These are phyloP conservation scores for Lepus europaeus DNA, from an alignment of 2,113 vertebrate species.

Conservation along the genomic window DNA sequence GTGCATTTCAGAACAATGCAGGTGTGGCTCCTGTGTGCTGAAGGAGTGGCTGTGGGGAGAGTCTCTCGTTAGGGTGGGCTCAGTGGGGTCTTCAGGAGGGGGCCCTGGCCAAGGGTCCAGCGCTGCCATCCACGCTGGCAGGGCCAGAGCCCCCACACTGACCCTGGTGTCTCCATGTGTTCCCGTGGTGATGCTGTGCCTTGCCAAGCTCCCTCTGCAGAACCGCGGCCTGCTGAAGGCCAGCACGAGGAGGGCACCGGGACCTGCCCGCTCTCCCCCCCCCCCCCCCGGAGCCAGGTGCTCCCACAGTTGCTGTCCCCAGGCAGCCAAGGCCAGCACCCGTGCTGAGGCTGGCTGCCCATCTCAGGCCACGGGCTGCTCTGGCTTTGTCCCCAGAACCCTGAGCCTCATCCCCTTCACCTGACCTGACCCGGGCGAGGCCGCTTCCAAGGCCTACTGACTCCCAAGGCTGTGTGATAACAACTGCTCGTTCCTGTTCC, in stretches of 20 bases:
- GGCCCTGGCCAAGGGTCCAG: neutral
- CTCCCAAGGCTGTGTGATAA: neutral
- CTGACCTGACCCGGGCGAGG: neutral
- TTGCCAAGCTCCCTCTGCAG: neutral
- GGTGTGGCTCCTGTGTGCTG: rapidly evolving
- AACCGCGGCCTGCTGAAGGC: neutral
- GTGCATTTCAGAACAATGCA: neutral
- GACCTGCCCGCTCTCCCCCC: neutral
- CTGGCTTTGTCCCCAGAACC: neutral
- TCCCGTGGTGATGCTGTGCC: neutral
- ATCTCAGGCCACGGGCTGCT: neutral
- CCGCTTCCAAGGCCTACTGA: neutral
- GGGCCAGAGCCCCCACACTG: neutral
- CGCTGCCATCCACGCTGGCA: rapidly evolving
- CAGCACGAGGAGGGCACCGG: no score
- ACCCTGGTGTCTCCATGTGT: neutral
- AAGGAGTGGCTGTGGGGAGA: rapidly evolving
- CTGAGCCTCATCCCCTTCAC: neutral
- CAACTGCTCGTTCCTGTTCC: neutral
- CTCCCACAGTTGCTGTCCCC: rapidly evolving
- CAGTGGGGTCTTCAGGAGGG: neutral
- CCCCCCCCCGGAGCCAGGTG: no score
- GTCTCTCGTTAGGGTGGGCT: neutral
- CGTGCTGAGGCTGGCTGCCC: neutral
- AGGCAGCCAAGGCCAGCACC: neutral